Conservation (phyloP, 2,797 vertebrate species). For the Anas georgica region DNA sequence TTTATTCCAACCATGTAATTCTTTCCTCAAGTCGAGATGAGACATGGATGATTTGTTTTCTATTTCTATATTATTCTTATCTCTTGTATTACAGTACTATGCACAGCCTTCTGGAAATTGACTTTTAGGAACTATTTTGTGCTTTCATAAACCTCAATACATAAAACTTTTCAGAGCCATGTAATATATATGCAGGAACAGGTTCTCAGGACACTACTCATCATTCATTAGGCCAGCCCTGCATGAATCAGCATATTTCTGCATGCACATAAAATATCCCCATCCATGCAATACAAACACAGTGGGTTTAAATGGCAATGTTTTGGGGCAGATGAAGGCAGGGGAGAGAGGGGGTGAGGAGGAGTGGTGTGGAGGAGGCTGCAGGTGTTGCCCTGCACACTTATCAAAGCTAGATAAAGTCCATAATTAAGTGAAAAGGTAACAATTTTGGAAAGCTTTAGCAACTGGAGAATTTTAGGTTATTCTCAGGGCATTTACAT, state of each 20-base stretch:
- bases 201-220: not conserved
- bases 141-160: not conserved
- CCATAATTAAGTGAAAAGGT: not conserved
- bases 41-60: not conserved
- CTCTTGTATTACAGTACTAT: not conserved
- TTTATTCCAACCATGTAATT: not conserved
- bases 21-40: not conserved
- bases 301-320: not conserved
- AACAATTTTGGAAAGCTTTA: not conserved
- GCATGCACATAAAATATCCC: not conserved
- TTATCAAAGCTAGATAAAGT: not conserved
- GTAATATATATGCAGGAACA: not conserved
- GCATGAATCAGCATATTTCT: not conserved
- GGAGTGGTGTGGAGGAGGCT: not conserved
- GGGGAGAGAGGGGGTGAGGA: too few relatives aligned
- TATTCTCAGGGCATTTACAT: not conserved
- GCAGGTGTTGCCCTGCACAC: not conserved
- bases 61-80: not conserved
- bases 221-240: not conserved
- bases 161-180: not conserved
- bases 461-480: not conserved
- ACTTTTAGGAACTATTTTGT: not conserved
- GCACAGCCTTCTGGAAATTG: not conserved
- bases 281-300: fast-evolving
- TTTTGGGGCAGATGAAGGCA: not conserved